A percentile compares a stretch with the other conserved stretches of the same genome.
Evolutionary conservation across 2,888 invertebrate species (phyloP).

Genomic region (Caenorhabditis sp.): DNA sequence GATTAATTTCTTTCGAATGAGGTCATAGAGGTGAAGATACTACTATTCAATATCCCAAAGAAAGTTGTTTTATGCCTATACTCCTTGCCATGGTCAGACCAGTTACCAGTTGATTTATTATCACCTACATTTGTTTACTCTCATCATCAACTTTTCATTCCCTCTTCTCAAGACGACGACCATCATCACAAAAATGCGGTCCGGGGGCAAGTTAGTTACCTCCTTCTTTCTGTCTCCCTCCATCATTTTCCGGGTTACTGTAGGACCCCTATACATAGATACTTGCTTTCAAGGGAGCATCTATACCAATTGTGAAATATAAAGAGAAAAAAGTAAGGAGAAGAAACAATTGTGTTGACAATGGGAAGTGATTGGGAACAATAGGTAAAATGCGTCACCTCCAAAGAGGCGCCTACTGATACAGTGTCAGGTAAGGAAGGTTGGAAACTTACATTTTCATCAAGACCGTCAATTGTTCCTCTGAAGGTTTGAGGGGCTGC

Average conservation of each 20-base stretch:
- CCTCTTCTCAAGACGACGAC: background rate
- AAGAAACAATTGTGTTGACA: slow-evolving; percentile 34
- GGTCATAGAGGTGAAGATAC: too few relatives aligned
- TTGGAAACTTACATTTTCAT: slow-evolving; percentile 58
- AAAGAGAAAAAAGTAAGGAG: slow-evolving; percentile 1
- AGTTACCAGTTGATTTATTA: slow-evolving; percentile 63
- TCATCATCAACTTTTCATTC: slow-evolving; percentile 27
- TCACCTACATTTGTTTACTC: slow-evolving; percentile 62
- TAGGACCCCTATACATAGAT: slow-evolving; percentile 5
- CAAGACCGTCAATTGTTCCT: slow-evolving; percentile 39
- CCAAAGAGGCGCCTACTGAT: slow-evolving; percentile 53
- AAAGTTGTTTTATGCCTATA: background rate
- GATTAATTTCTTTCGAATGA: slow-evolving; percentile 13
- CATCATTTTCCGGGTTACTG: slow-evolving; percentile 45
- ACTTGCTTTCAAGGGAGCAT: background rate
- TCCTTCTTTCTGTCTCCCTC: slow-evolving; percentile 6
- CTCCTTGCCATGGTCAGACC: slow-evolving; percentile 35
- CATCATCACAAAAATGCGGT: slow-evolving; percentile 39
- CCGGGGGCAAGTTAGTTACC: slow-evolving; percentile 31
- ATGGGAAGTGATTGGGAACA: slow-evolving; percentile 38
- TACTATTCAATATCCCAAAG: too few relatives aligned
- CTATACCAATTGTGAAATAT: slow-evolving; percentile 16
- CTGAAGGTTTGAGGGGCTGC: slow-evolving; percentile 24
- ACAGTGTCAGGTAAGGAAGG: slow-evolving; percentile 22
- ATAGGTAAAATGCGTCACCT: slow-evolving; percentile 50